A percentile compares a stretch with the other conserved stretches of the same genome.
phyloP scores from a whole-genome alignment of 2,888 invertebrate species.

The Cacoxenus indagator region DNA sequence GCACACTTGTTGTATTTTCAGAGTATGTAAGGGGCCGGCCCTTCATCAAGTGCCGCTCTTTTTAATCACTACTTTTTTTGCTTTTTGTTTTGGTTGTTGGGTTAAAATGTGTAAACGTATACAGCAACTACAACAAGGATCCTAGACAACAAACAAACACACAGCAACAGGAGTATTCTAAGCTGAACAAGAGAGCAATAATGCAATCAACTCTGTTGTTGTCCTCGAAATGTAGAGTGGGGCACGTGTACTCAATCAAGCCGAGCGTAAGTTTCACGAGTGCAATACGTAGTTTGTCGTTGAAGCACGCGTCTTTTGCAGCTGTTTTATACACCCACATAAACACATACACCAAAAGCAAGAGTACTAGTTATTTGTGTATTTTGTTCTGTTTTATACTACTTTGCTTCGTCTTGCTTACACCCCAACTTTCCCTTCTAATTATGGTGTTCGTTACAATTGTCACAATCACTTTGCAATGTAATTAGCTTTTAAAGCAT shows the following conservation, averaged over 20 bases:
- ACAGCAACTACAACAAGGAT: too few species aligned
- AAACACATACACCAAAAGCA: not conserved
- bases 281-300: too few species aligned
- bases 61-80: not conserved
- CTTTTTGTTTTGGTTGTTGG: not conserved
- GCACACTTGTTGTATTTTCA: conserved; percentile 19
- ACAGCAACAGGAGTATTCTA: not conserved
- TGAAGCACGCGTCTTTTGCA: conserved; percentile 38
- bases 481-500: too few species aligned
- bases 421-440: not conserved
- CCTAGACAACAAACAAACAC: too few species aligned
- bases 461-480: not conserved
- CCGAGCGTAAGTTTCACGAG: too few species aligned
- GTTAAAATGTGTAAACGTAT: not conserved
- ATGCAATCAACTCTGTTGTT: too few species aligned
- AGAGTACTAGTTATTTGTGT: conserved; percentile 34
- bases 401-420: not conserved
- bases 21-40: not conserved
- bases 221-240: too few species aligned
- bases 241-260: too few species aligned
- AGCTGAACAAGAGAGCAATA: too few species aligned
- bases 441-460: not conserved
- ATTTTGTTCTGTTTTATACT: not conserved
- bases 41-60: not conserved
- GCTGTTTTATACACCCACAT: conserved; percentile 36